Conservation (phyloP, 2,113 vertebrate species). For the Callionymus lyra region DNA sequence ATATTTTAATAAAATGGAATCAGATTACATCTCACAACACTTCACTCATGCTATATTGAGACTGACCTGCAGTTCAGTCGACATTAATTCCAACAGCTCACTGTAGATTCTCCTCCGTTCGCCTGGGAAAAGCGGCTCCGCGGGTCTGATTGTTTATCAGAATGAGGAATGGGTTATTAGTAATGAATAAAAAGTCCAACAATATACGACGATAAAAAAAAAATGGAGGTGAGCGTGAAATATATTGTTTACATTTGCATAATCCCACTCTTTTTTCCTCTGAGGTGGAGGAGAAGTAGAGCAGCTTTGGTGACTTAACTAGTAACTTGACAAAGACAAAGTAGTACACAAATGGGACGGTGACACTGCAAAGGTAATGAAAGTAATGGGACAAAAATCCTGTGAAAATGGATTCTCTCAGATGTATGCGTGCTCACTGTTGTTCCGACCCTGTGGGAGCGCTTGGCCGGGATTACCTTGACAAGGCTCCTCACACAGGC, state of each 20-base stretch:
- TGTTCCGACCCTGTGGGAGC: conserved; percentile 43
- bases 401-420: conserved; percentile 21
- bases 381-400: conserved; percentile 39
- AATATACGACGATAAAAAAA: conserved; percentile 6
- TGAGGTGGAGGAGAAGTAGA: conserved; percentile 13
- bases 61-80: conserved; percentile 46
- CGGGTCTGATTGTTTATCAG: conserved; percentile 14
- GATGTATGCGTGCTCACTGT: conserved; percentile 30
- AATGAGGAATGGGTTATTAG: conserved; percentile 11
- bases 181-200: conserved; percentile 16
- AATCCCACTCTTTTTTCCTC: background rate
- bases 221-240: background rate
- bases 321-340: conserved; percentile 43
- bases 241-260: no score
- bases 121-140: background rate
- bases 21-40: conserved; percentile 47
- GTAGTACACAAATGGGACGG: conserved; percentile 41
- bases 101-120: conserved; percentile 17
- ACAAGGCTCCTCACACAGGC: conserved; percentile 43
- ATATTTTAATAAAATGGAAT: conserved; percentile 58
- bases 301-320: conserved; percentile 21
- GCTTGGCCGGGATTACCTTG: conserved; percentile 58
- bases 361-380: conserved; percentile 35
- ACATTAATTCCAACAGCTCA: conserved; percentile 34
- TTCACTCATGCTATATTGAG: conserved; percentile 60